Base-by-base conservation (phyloP, 53 echinoderm and acorn worm species). In the Hippasteria phrygiana region DNA sequence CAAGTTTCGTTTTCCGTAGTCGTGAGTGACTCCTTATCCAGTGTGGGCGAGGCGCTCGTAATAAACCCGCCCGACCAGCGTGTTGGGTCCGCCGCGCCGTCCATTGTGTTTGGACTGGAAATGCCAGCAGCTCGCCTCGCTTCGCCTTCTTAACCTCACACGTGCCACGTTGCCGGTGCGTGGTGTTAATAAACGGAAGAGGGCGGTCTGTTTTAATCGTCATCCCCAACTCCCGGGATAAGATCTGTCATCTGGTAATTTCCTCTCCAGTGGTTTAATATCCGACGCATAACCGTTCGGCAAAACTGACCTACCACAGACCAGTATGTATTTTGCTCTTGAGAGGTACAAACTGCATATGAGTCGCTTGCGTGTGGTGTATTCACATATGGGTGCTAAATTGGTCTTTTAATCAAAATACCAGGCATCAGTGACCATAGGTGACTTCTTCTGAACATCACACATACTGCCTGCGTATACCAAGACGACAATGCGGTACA, bases 151-250 rank as follows among this genome's bases (percentile, higher is more conserved):
- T 63, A 65, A 82, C 22, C 64, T 66, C 63, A 26, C 43, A 41
- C 20, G 18, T 22, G 24, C 41, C 40, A 20, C 41, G 73, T 7
- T 14, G 26, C 73, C 20, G 36, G 37, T 22, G 69, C 10, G 82
- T 65, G 64, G 45, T 17, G 31, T 48, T 37, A 69, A 53, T 85
- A 37, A 70, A 50, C 85, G 71, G 27, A 36, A 85, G 85, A 85
- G 85, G 85, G 85, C 85, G 85, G 85, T 35, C 85, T 85, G 71
- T 70, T 69, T 85, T 71, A 32, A 69, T 85, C 70, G 50, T 38
- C 50, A 48, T 48, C 28, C 43, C 73, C 24, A 42, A 18, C 43
- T 42, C 18, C 22, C 69, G 17, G 69, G 37, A 67, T 67, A 35
- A 35, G 14, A 33, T 35, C 16, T 36, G 69, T 35, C 69, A 67